Evolutionary conservation across 2,888 invertebrate genomes (phyloP), one percentile per base, ranked within the genome.

Genomic region (Chymomyza fuscimana): DNA sequence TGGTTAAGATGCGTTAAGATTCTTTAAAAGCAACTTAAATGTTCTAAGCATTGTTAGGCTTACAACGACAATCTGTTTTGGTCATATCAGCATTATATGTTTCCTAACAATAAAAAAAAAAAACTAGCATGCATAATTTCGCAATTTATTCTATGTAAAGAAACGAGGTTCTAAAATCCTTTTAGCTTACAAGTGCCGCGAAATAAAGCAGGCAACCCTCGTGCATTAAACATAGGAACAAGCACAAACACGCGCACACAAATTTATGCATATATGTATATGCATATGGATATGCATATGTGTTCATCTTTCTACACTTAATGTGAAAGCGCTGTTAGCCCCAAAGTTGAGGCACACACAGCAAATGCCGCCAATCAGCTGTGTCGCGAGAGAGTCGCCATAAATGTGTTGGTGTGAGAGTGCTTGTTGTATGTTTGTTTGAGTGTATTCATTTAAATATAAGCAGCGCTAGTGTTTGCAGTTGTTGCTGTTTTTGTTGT

Each of bases 281-380:
- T 50, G 16, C 59, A n/a, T 50, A 36, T 60, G 19, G 52, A n/a
- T 63, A 50, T 58, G 64, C 60, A 29, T 69, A 67, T 69, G 58
- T 58, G 58, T 58, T 87, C 80, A 82, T 83, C 87, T 87, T 84
- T 82, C 83, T 86, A 80, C 82, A 85, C 54, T 84, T 83, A 85
- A 87, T 88, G 89, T 88, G 89, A 88, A 88, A 88, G 88, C 87
- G 87, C 84, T 86, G 83, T 79, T 86, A 83, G 72, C 81, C 88
- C 76, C 56, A 65, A 59, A 65, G 36, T 12, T 63, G 22, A 19
- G 40, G 36, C 65, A 54, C 51, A 51, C 59, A 60, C 72, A 69
- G 74, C 81, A 75, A 73, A 75, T 77, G 83, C 87, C 83, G 86
- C 83, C 87, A 83, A 88, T 83, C 86, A 87, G 84, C 86, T 87